phyloP scores from a whole-genome alignment of 2,113 vertebrate genomes.

The Cygnus atratus region DNA sequence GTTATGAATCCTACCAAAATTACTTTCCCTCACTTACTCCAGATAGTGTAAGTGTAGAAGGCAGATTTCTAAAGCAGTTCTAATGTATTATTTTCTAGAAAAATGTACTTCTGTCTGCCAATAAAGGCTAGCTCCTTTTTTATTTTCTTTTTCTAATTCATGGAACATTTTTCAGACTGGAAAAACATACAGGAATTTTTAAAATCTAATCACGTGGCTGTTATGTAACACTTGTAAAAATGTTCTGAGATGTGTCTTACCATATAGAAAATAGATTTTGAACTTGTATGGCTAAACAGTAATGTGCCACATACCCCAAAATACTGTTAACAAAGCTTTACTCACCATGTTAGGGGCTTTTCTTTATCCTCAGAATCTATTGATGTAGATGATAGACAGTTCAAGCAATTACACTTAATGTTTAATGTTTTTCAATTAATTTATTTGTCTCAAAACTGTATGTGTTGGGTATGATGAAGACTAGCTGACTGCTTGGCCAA shows the following conservation, averaged over 20 bases:
- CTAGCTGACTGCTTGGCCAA: background rate
- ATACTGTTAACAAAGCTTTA: background rate
- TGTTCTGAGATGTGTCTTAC: background rate
- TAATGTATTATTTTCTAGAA: background rate
- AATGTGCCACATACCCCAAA: background rate
- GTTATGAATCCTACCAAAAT: rapidly evolving
- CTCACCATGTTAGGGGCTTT: background rate
- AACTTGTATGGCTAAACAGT: background rate
- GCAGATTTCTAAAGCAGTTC: background rate
- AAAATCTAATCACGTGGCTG: rapidly evolving
- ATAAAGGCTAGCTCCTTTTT: background rate
- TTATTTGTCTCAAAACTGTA: background rate
- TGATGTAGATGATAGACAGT: background rate
- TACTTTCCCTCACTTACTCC: background rate
- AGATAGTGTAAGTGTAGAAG: background rate
- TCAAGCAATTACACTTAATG: background rate
- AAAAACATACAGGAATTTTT: background rate
- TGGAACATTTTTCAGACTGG: background rate
- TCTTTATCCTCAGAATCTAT: background rate
- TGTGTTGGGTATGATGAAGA: background rate
- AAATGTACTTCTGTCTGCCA: background rate
- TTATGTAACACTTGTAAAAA: background rate
- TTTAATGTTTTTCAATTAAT: background rate
- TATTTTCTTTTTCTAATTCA: background rate
- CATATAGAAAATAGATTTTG: background rate